Evolutionary conservation across 1,140 invertebrate genomes (phyloP), one percentile per base, ranked within the genome.

Genomic region (Drosophila pseudoananassae): DNA sequence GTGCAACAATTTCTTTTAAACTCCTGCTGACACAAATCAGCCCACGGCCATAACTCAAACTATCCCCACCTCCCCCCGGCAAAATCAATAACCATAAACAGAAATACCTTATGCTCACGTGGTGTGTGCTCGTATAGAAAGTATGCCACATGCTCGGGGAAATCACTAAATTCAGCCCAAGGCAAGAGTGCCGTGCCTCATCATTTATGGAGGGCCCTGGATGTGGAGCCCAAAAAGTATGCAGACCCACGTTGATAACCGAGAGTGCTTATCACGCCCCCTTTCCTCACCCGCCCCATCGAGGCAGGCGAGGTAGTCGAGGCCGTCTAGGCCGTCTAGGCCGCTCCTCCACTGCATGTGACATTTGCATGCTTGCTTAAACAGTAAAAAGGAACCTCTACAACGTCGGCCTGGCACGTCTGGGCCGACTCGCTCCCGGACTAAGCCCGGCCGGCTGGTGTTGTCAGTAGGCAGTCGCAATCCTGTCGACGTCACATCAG

Each of bases 351-450:
- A 56, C 23, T 87, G 78, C 84, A 88, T 79, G 83, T 88, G 83
- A 88, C 83, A 88, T 88, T 88, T 89, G 83, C 83, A 88, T 88
- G 83, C 83, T 89, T 88, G 82, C 78, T 88, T 89, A 89, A 88
- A 89, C 83, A 83, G 83, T 76, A 87, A 81, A 85, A 82, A 82
- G 79, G 75, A 75, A 54, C 63, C 43, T 53, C 31, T 53, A 25
- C 64, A 27, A 54, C 56, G 38, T 25, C 47, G 47, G 63, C 66
- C 27, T 64, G 79, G 79, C 79, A 83, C 75, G 79, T 83, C 57
- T 83, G 80, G 80, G 79, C 75, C 79, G 83, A 51, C 63, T 76
- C 14, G 15, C 33, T 47, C 17, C 43, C 17, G 3, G 59, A 29
- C 58, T 52, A 45, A 40, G 29, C 10, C 43, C 31, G 52, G 77